phyloP scores from a whole-genome alignment of 1,140 invertebrate genomes.

The Rhopalosiphum maidis region DNA sequence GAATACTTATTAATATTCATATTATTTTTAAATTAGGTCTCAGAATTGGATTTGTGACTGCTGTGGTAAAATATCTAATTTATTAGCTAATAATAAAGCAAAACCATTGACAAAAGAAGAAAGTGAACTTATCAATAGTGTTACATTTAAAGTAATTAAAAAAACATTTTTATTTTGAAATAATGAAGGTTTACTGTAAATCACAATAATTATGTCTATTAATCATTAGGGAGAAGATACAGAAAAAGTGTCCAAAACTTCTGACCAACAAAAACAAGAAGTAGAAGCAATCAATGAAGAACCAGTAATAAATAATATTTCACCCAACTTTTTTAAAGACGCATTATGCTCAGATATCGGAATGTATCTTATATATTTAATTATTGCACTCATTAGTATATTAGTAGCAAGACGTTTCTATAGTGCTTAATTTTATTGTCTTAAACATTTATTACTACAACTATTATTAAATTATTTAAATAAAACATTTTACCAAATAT shows the following conservation, averaged over 20 bases:
- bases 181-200: neutral
- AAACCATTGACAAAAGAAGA: slow-evolving; percentile 65
- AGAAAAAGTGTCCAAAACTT: neutral
- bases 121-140: slow-evolving; percentile 64
- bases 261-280: neutral
- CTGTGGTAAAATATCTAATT: slow-evolving; percentile 68
- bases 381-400: slow-evolving; percentile 50
- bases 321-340: neutral
- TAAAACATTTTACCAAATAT: neutral
- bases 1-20: neutral
- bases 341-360: slow-evolving; percentile 46
- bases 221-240: slow-evolving; percentile 27
- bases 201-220: neutral
- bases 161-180: neutral
- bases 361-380: slow-evolving; percentile 49
- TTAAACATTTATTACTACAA: neutral
- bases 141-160: slow-evolving; percentile 63
- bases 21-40: slow-evolving; percentile 63
- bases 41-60: slow-evolving; percentile 67
- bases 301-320: neutral
- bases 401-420: slow-evolving; percentile 49
- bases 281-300: neutral
- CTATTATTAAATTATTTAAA: neutral
- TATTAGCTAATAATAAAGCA: slow-evolving; percentile 63
- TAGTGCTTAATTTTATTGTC: slow-evolving; percentile 24